These are phyloP conservation scores for Thymelicus sylvestris DNA, from an alignment of 2,888 invertebrate species.

Conservation along the genomic window DNA sequence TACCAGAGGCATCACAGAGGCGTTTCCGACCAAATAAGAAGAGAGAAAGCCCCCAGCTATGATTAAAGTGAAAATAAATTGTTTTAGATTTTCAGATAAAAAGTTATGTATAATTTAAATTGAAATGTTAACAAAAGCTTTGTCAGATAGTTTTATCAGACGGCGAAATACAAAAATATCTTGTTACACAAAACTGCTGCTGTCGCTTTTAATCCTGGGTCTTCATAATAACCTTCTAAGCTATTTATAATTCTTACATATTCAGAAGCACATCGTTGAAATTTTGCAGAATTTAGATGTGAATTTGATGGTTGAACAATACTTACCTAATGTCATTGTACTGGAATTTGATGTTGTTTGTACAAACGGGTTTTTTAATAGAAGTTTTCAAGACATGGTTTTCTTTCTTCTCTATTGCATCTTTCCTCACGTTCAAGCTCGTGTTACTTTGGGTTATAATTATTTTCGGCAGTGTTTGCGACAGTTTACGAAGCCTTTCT, in stretches of 20 bases:
- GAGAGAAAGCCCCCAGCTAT: no score
- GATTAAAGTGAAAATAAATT: no score
- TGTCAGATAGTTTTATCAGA: no score
- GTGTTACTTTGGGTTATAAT: slow-evolving; percentile 73
- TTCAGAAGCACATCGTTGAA: no score
- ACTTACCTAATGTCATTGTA: slow-evolving; percentile 38
- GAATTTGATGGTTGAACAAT: background rate
- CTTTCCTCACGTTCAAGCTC: slow-evolving; percentile 55
- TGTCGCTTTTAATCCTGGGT: slow-evolving; percentile 8
- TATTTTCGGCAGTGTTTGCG: slow-evolving; percentile 72
- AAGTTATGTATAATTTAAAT: no score
- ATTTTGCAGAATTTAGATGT: no score
- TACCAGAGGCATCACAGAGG: no score
- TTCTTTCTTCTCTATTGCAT: slow-evolving; percentile 24
- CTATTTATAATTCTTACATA: no score
- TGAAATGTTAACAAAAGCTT: no score
- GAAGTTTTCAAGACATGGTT: slow-evolving; percentile 39
- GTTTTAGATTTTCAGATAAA: no score
- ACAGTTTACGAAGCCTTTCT: slow-evolving; percentile 66
- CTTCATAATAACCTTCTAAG: background rate
- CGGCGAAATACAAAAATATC: background rate
- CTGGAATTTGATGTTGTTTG: slow-evolving; percentile 15
- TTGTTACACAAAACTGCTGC: background rate
- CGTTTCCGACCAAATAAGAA: no score
- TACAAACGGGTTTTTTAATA: slow-evolving; percentile 40